These are phyloP conservation scores for Thamnophis sirtalis DNA, from an alignment of 2,113 vertebrate genomes.

Conservation along the genomic window DNA sequence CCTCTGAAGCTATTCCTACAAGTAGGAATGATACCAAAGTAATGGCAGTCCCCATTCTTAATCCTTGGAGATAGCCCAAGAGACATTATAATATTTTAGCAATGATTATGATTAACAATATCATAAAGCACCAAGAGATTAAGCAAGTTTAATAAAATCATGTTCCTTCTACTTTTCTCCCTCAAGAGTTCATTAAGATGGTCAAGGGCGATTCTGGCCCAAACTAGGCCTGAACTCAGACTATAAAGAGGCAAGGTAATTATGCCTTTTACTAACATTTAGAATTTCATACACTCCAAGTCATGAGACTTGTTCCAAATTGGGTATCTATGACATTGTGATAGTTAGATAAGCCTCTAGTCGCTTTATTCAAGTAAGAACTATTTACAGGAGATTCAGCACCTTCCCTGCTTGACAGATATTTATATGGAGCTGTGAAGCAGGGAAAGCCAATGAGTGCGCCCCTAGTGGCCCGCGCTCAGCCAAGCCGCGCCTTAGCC, in stretches of 20 bases:
- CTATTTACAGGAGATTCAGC: no score
- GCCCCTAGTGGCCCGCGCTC: no score
- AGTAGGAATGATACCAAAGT: not conserved
- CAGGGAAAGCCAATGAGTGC: no score
- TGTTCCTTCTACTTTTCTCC: not conserved
- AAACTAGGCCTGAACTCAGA: not conserved
- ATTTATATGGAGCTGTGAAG: no score
- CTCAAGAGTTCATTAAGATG: not conserved
- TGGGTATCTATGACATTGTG: not conserved
- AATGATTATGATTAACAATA: not conserved
- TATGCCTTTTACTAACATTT: not conserved
- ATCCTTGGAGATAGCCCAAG: not conserved
- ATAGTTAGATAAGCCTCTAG: not conserved
- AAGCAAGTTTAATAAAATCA: not conserved
- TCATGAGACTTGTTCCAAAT: not conserved
- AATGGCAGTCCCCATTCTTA: not conserved
- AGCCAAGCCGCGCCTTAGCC: no score
- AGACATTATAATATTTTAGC: not conserved
- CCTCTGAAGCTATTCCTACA: not conserved
- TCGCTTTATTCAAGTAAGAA: no score
- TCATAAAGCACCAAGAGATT: not conserved
- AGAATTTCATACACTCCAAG: not conserved
- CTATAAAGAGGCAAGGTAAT: not conserved
- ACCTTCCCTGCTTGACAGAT: no score
- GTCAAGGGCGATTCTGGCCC: not conserved